Percentiles rank a stretch among this genome's conserved stretches.
These are phyloP conservation scores for Mustela nigripes DNA, from an alignment of 2,113 vertebrate genomes.

Conservation along the genomic window DNA sequence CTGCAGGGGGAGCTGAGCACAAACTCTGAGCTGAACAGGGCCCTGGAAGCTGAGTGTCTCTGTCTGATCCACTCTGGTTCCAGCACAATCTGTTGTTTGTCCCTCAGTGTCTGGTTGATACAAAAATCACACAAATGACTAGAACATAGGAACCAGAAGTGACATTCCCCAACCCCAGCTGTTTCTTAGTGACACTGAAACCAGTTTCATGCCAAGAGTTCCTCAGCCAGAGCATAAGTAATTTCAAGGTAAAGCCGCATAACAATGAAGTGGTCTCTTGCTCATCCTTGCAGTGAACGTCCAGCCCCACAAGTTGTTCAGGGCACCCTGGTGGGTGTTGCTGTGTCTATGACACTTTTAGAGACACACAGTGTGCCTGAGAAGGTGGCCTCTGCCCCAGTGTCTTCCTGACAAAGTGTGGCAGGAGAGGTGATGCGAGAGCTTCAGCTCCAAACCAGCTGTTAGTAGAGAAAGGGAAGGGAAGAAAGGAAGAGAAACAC, in stretches of 20 bases:
- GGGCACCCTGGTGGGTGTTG: no score
- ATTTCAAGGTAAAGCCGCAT: background rate
- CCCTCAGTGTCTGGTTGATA: background rate
- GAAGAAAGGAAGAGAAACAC: background rate
- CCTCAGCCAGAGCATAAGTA: background rate
- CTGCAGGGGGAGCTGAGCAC: conserved; percentile 44
- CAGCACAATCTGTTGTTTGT: background rate
- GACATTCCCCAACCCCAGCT: no score
- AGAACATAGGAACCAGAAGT: background rate
- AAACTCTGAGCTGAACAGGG: background rate
- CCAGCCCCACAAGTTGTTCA: background rate
- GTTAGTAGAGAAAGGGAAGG: background rate
- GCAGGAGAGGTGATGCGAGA: background rate
- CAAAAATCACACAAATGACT: background rate
- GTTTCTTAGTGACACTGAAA: background rate
- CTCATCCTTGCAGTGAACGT: background rate
- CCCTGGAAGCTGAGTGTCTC: background rate
- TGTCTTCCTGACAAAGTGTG: background rate
- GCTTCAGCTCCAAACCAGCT: no score
- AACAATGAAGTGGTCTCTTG: background rate
- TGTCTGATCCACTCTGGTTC: background rate
- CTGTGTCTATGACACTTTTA: background rate
- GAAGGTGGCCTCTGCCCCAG: background rate
- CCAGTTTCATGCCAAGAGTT: background rate
- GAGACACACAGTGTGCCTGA: background rate